A percentile compares a stretch with the other conserved stretches of the same genome.
These are phyloP conservation scores for Machaerirhynchus nigripectus DNA, from an alignment of 2,113 vertebrate species.

Conservation along the genomic window DNA sequence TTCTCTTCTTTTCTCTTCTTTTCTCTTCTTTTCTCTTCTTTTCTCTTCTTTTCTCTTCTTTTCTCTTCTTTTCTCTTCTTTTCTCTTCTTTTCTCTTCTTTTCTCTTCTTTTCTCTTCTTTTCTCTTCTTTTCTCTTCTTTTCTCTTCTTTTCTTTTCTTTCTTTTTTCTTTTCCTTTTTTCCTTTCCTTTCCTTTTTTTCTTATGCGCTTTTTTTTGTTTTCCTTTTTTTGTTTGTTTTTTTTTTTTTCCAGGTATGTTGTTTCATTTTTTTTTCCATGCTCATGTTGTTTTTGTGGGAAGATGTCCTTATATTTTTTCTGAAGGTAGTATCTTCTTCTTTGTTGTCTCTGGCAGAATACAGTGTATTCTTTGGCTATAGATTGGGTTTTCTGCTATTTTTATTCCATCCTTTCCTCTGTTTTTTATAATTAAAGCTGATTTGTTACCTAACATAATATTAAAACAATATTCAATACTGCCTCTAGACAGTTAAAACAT, in stretches of 20 bases:
- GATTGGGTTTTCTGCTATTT: background rate
- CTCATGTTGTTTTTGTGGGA: background rate
- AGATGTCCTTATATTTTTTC: background rate
- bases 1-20: too few species aligned
- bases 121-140: fast-evolving
- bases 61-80: background rate
- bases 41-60: too few species aligned
- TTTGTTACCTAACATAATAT: background rate
- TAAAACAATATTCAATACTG: background rate
- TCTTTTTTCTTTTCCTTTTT: background rate
- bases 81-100: too few species aligned
- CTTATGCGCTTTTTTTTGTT: background rate
- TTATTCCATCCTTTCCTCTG: background rate
- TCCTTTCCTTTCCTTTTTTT: background rate
- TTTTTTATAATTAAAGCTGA: background rate
- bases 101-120: too few species aligned
- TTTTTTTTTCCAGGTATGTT: fast-evolving
- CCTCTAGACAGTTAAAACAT: background rate
- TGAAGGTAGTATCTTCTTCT: background rate
- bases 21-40: too few species aligned
- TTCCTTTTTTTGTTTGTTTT: background rate
- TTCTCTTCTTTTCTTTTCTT: too few species aligned
- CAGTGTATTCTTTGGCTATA: background rate
- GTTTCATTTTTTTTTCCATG: background rate
- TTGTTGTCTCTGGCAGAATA: background rate